These are phyloP conservation scores for Hirtodrosophila histrioides DNA, from an alignment of 2,888 invertebrate species.

Conservation along the genomic window DNA sequence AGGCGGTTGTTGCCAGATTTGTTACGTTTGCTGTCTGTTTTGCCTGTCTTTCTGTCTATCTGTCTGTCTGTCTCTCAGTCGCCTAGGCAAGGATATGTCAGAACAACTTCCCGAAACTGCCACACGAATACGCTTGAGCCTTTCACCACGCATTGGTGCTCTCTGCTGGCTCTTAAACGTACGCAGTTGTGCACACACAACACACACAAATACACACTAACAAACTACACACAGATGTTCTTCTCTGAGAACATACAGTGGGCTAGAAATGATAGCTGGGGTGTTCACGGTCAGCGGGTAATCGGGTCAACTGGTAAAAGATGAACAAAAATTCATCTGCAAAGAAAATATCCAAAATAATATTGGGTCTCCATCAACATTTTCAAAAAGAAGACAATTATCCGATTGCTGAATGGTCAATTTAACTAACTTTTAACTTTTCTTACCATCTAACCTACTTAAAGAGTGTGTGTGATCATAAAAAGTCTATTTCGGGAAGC, in stretches of 20 bases:
- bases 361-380: too few species aligned
- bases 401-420: too few species aligned
- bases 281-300: too few species aligned
- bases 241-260: slow-evolving; percentile 8
- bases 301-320: too few species aligned
- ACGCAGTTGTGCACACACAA: slow-evolving; percentile 14
- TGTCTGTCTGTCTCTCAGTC: slow-evolving; percentile 30
- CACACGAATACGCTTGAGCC: slow-evolving; percentile 36
- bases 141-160: slow-evolving; percentile 45
- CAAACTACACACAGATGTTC: background rate
- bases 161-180: slow-evolving; percentile 11
- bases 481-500: too few species aligned
- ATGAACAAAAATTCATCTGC: too few species aligned
- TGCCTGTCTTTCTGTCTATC: slow-evolving; percentile 14
- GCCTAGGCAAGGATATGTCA: slow-evolving; percentile 58
- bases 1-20: slow-evolving; percentile 42
- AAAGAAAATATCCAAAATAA: too few species aligned
- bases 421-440: too few species aligned
- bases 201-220: background rate
- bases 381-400: too few species aligned
- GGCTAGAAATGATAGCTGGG: background rate
- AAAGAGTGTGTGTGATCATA: too few species aligned
- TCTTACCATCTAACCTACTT: too few species aligned
- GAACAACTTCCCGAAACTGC: slow-evolving; percentile 52
- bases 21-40: slow-evolving; percentile 49